Percentiles rank a stretch among this genome's conserved stretches.
Conservation (phyloP, 1,140 invertebrate genomes). For the Thereuonema tuberculata region DNA sequence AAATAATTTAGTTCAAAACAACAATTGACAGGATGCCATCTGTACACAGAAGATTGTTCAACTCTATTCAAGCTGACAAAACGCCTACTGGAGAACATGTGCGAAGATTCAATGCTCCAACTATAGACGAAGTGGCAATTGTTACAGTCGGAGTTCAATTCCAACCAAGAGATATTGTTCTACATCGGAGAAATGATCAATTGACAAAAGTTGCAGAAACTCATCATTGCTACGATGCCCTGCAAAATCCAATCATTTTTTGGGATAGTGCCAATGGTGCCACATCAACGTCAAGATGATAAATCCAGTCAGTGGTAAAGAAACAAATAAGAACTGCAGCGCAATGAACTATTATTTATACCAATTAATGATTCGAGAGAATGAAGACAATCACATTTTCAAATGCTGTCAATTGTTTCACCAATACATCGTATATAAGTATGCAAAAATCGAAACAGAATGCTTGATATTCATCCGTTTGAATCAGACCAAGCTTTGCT, state of each 20-base stretch:
- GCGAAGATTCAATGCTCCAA: slow-evolving; percentile 26
- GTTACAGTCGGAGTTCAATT: slow-evolving; percentile 11
- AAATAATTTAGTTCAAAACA: slow-evolving; percentile 28
- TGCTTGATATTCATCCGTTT: slow-evolving; percentile 17
- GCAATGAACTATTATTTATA: slow-evolving; percentile 31
- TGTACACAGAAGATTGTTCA: slow-evolving; percentile 19
- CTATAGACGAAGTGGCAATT: slow-evolving; percentile 14
- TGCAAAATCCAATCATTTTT: slow-evolving; percentile 16
- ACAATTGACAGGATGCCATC: slow-evolving; percentile 25
- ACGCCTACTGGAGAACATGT: slow-evolving; percentile 29
- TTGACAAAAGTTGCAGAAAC: slow-evolving; percentile 15
- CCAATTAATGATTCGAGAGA: slow-evolving; percentile 26
- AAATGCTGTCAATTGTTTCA: slow-evolving; percentile 22
- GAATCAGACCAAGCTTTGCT: slow-evolving; percentile 18
- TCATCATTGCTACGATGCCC: slow-evolving; percentile 15
- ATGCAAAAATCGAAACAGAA: slow-evolving; percentile 4
- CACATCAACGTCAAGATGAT: slow-evolving; percentile 20
- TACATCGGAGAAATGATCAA: slow-evolving; percentile 19
- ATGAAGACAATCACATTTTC: slow-evolving; percentile 22
- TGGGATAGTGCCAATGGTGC: slow-evolving; percentile 16
- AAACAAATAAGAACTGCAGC: slow-evolving; percentile 25
- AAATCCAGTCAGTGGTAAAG: slow-evolving; percentile 16
- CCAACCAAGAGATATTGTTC: slow-evolving; percentile 13
- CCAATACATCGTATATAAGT: slow-evolving; percentile 1
- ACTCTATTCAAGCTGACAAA: slow-evolving; percentile 28